A percentile compares a stretch with the other conserved stretches of the same genome.
Evolutionary conservation across 2,888 invertebrate genomes (phyloP).

Genomic region (Mantis religiosa): DNA sequence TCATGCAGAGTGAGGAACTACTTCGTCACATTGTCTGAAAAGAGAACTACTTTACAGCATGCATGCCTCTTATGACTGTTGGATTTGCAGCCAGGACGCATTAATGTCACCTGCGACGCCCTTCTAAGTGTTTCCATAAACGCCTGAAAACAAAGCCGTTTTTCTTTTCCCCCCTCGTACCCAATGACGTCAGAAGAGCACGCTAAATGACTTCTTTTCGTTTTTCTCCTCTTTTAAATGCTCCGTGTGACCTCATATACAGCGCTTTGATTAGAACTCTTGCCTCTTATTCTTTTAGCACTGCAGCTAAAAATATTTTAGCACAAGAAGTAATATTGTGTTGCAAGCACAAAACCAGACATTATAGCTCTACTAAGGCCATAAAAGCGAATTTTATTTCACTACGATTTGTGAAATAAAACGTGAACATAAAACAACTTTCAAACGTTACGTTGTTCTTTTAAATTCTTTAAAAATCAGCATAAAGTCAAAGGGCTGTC

Average conservation of each 20-base stretch:
- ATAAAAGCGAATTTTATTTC: no score
- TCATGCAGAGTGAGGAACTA: background rate
- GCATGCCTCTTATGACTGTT: background rate
- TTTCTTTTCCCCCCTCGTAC: background rate
- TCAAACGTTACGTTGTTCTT: no score
- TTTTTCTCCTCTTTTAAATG: background rate
- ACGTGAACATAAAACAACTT: no score
- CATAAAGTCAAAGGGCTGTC: no score
- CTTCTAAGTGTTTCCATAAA: background rate
- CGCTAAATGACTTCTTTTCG: background rate
- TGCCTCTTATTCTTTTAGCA: background rate
- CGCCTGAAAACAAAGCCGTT: background rate
- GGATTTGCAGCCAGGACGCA: background rate
- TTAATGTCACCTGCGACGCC: background rate
- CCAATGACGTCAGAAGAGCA: background rate
- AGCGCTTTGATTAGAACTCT: background rate
- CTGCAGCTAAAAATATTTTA: background rate
- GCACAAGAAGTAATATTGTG: background rate
- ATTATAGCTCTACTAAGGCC: background rate
- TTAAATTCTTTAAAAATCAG: no score
- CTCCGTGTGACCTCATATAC: background rate
- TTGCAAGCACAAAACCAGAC: background rate
- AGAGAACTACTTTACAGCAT: background rate
- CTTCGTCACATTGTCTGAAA: background rate
- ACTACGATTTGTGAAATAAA: no score